phyloP scores from a whole-genome alignment of 2,888 invertebrate genomes.

The Meiosimyza platycephala region DNA sequence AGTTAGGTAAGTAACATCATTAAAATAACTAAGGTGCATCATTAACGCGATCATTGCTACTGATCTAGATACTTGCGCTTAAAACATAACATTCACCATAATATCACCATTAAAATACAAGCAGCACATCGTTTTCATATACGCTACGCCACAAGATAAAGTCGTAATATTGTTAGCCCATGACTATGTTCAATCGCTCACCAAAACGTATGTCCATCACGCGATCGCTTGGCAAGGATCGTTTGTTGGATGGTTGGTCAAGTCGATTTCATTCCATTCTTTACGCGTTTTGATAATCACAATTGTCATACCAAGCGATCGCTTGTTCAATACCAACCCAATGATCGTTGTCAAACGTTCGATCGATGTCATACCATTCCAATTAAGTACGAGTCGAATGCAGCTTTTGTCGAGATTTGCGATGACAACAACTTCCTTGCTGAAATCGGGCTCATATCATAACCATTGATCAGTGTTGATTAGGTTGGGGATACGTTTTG shows the following conservation, averaged over 20 bases:
- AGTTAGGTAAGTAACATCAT: constrained; percentile 1
- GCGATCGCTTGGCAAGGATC: constrained; percentile 4
- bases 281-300: constrained; percentile 32
- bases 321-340: background rate
- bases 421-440: background rate
- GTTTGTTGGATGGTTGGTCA: constrained; percentile 3
- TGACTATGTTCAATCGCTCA: constrained; percentile 6
- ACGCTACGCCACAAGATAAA: constrained; percentile 8
- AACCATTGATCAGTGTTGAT: constrained; percentile 37
- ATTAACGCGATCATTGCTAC: constrained; percentile 27
- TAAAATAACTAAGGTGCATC: constrained; percentile 26
- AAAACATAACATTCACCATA: constrained; percentile 19
- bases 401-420: background rate
- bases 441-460: constrained; percentile 22
- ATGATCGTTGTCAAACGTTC: background rate
- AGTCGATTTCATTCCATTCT: constrained; percentile 29
- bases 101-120: constrained; percentile 23
- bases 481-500: constrained; percentile 15
- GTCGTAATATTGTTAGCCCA: constrained; percentile 22
- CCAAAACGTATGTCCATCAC: constrained; percentile 32
- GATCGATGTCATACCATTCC: constrained; percentile 25
- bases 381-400: constrained; percentile 24
- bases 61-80: constrained; percentile 16
- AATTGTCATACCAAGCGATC: constrained; percentile 28
- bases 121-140: background rate